Evolutionary conservation across 2,113 vertebrate species (phyloP).

Genomic region (Motacilla alba): DNA sequence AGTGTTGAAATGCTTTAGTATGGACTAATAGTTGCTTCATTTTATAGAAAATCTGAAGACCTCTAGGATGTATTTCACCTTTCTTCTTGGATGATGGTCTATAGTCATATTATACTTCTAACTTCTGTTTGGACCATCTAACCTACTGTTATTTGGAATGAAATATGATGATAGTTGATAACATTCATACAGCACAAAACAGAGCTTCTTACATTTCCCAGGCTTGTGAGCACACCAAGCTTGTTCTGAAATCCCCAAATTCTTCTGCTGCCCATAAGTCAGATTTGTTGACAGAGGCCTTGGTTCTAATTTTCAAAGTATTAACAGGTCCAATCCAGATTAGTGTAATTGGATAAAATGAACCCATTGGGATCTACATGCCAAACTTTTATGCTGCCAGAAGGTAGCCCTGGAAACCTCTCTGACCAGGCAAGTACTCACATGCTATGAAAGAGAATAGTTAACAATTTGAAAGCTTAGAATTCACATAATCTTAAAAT

Average conservation of each 20-base stretch:
- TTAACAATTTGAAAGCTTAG: not conserved
- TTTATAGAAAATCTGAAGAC: not conserved
- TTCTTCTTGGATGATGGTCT: not conserved
- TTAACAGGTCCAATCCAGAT: not conserved
- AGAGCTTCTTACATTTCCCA: not conserved
- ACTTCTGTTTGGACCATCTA: not conserved
- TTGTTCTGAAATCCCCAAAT: not conserved
- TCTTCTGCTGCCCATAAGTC: not conserved
- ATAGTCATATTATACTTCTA: not conserved
- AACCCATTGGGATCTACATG: not conserved
- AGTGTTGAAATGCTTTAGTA: not conserved
- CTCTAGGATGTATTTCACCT: not conserved
- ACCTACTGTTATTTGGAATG: not conserved
- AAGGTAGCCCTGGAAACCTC: not conserved
- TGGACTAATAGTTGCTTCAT: not conserved
- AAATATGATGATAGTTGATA: not conserved
- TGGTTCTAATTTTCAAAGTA: not conserved
- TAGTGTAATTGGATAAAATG: not conserved
- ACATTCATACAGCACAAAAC: not conserved
- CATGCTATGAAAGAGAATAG: not conserved
- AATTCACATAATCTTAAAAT: not conserved
- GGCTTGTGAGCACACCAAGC: not conserved
- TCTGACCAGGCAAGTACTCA: not conserved
- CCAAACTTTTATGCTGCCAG: not conserved
- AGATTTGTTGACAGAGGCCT: not conserved